Base-by-base conservation (phyloP, 2,113 vertebrate genomes). In the Salvator merianae region DNA sequence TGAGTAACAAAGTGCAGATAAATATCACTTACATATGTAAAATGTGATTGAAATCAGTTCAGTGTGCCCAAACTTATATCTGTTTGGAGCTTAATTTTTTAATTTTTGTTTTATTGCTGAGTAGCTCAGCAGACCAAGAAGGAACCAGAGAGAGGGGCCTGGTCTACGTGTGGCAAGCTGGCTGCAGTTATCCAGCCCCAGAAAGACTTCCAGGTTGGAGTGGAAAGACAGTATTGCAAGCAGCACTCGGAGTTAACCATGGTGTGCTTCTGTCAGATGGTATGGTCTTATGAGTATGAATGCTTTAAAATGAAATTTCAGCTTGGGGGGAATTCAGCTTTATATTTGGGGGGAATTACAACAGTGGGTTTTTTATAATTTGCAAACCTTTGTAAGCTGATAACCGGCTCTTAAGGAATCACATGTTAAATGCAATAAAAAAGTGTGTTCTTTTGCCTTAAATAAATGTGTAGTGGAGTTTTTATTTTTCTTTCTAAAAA, bases 241-340 rank as follows among this genome's bases (percentile, higher is more conserved):
- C 97, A 2, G 97, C 98, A 26, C 96, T 99, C 65, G 99, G 98
- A 62, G 84, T 90, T 26, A 94, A 92, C 38, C 99, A 99, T 82
- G 98, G 97, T 0, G 92, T 99, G 43, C 96, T 99, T 81, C 94
- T 99, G 87, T 96, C 97, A 59, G 98, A 98, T 94, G 98, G 99
- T 99, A 95, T 68, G 55, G 20, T 72, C 55, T 59, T 36, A 43
- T 47, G 30, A 22, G 22, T 9, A 38, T 9, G 2, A 26, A 38
- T 59, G 16, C 34, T 55, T 55, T 34, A 53, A 75, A n/a, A 75
- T 81, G 32, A 22, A 13, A 55, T 72, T 66, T 68, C 26, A 26
- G 7, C 34, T 40, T 34, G 28, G 38, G 30, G 71, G 79, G 38
- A 59, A 71, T 71, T 7, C 18, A 2, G 8, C 5, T 5, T 14